These are phyloP conservation scores for Dryobota labecula DNA, from an alignment of 2,888 invertebrate genomes.

Conservation along the genomic window DNA sequence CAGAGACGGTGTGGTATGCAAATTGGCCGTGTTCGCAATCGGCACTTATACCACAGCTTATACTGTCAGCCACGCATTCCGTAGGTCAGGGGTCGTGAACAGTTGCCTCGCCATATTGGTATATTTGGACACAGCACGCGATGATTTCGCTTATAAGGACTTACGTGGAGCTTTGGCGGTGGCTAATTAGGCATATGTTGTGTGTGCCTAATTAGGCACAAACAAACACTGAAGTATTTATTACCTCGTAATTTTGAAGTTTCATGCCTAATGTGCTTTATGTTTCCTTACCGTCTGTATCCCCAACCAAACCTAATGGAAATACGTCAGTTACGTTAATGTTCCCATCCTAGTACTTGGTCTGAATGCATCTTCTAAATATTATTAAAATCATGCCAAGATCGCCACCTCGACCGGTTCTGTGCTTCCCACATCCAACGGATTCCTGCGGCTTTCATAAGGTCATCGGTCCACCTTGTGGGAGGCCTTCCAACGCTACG, in stretches of 20 bases:
- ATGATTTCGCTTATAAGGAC: constrained; percentile 42
- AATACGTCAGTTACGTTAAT: neutral
- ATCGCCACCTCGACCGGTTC: no score
- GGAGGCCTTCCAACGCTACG: no score
- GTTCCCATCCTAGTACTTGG: neutral
- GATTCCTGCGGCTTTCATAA: no score
- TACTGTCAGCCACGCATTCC: constrained; percentile 65
- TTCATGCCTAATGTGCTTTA: neutral
- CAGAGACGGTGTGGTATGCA: constrained; percentile 54
- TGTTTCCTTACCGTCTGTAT: neutral
- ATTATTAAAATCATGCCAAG: neutral
- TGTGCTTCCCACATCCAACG: no score
- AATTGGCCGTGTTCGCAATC: constrained; percentile 58
- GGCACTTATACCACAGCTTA: no score
- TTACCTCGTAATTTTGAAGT: constrained; percentile 18
- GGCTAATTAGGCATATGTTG: constrained; percentile 23
- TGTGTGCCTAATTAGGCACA: constrained; percentile 27
- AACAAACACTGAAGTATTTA: constrained; percentile 31
- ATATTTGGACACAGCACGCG: constrained; percentile 46
- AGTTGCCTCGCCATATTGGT: constrained; percentile 13
- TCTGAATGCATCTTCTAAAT: neutral
- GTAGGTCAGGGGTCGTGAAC: constrained; percentile 60
- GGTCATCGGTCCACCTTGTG: no score
- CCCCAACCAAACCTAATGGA: neutral
- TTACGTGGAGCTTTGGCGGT: constrained; percentile 19